Conservation (phyloP, 2,888 invertebrate species). For the Drosophila mulleri region DNA sequence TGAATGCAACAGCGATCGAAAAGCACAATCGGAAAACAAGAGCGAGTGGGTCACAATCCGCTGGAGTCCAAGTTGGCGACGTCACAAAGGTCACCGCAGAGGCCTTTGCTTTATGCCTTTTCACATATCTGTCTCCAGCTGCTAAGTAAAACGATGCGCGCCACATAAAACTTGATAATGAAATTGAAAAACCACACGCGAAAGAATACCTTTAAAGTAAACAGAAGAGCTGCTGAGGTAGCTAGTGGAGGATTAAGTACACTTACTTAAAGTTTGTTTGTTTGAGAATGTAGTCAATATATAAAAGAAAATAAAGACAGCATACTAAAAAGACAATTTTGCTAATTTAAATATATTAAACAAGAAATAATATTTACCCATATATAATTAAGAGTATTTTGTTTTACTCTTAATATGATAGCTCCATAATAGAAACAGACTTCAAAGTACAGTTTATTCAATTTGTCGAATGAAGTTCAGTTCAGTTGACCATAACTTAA, state of each 20-base stretch:
- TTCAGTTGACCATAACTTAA: no score
- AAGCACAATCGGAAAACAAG: slow-evolving; percentile 36
- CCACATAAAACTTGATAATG: slow-evolving; percentile 71
- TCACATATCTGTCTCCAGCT: slow-evolving; percentile 26
- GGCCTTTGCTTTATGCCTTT: slow-evolving; percentile 41
- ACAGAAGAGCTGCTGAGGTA: not conserved
- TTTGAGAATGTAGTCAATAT: not conserved
- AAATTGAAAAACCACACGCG: slow-evolving; percentile 58
- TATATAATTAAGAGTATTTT: no score
- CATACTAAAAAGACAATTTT: no score
- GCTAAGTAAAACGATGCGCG: slow-evolving; percentile 64
- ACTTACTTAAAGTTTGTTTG: slow-evolving; percentile 4
- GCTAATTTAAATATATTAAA: no score
- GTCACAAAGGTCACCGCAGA: slow-evolving; percentile 65
- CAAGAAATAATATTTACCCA: no score
- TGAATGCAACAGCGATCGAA: slow-evolving; percentile 41
- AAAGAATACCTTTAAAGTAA: slow-evolving; percentile 20
- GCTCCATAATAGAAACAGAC: no score
- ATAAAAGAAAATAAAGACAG: no score
- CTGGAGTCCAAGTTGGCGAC: slow-evolving; percentile 14
- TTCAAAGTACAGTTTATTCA: no score
- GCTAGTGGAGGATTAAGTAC: slow-evolving; percentile 21
- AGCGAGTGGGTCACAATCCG: slow-evolving; percentile 34
- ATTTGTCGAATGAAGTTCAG: no score
- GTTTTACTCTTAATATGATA: no score